These are phyloP conservation scores for Zonotrichia albicollis DNA, from an alignment of 2,797 vertebrate genomes.

Conservation along the genomic window DNA sequence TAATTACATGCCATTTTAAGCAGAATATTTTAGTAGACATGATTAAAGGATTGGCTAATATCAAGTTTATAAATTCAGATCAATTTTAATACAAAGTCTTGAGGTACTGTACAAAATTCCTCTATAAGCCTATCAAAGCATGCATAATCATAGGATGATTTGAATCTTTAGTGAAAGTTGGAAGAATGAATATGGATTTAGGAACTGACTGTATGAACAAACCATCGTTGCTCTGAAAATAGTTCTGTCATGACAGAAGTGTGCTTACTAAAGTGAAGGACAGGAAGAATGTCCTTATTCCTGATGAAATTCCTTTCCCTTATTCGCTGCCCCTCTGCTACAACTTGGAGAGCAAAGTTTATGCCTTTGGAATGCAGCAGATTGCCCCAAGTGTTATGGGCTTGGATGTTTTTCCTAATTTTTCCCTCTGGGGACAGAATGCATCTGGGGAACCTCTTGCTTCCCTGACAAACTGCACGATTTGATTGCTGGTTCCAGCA, in stretches of 20 bases:
- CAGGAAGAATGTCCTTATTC: neutral
- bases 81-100: neutral
- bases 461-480: constrained; percentile 35
- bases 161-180: neutral
- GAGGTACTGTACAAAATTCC: neutral
- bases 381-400: neutral
- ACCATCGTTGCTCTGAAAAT: neutral
- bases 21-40: neutral
- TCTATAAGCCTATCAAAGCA: neutral
- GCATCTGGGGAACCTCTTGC: neutral
- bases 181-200: neutral
- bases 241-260: neutral
- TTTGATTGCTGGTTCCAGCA: neutral
- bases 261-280: neutral
- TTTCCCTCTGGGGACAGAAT: neutral
- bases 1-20: neutral
- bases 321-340: neutral
- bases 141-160: neutral
- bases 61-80: neutral
- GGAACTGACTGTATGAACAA: neutral
- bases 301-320: neutral
- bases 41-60: constrained; percentile 5
- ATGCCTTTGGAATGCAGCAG: constrained; percentile 31
- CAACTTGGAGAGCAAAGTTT: constrained; percentile 26
- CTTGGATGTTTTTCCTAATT: neutral